Conservation (phyloP, 2,113 vertebrate genomes). For the Peromyscus californicus region DNA sequence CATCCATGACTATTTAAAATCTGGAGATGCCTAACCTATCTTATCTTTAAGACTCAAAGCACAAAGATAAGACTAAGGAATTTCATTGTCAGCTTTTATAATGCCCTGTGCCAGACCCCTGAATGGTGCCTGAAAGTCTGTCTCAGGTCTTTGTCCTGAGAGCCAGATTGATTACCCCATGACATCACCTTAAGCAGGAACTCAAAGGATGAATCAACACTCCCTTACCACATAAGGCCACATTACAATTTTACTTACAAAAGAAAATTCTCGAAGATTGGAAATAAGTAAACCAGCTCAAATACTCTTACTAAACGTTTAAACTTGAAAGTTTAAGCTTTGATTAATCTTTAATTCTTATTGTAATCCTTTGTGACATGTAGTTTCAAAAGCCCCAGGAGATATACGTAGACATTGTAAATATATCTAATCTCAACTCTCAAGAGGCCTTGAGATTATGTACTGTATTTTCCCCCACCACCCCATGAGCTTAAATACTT, state of each 20-base stretch:
- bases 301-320: neutral
- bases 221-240: neutral
- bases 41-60: neutral
- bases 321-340: neutral
- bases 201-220: neutral
- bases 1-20: neutral
- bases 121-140: neutral
- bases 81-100: neutral
- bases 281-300: neutral
- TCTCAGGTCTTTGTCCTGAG: neutral
- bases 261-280: neutral
- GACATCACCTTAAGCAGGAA: too few relatives aligned
- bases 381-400: neutral
- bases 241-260: neutral
- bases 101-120: neutral
- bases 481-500: neutral
- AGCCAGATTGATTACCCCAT: neutral
- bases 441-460: neutral
- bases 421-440: neutral
- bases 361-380: neutral
- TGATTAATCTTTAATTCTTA: neutral
- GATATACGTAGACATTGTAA: neutral
- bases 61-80: neutral
- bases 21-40: neutral
- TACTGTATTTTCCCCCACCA: too few relatives aligned